A percentile compares a stretch with the other conserved stretches of the same genome.
These are phyloP conservation scores for Hydrotaea cyrtoneurina DNA, from an alignment of 2,888 invertebrate genomes.

Conservation along the genomic window DNA sequence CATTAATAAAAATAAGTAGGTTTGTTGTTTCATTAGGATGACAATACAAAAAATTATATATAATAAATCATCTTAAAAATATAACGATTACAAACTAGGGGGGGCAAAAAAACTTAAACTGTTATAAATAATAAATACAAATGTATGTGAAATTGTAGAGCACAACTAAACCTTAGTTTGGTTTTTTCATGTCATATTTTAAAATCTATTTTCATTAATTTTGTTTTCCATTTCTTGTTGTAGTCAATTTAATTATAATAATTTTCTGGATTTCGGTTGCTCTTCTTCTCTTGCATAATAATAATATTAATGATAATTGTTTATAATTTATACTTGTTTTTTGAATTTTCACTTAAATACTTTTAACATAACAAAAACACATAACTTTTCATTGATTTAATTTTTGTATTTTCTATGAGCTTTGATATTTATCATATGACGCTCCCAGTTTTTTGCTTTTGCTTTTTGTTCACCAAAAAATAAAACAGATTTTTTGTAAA, in stretches of 20 bases:
- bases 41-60: constrained; percentile 40
- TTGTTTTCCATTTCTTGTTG: too few relatives aligned
- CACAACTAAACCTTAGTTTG: constrained; percentile 33
- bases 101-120: neutral
- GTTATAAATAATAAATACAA: constrained; percentile 24
- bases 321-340: constrained; percentile 34
- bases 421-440: too few relatives aligned
- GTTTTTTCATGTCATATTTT: constrained; percentile 19
- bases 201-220: constrained; percentile 5
- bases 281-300: constrained; percentile 30
- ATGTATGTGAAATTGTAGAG: constrained; percentile 5
- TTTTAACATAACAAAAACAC: constrained; percentile 60
- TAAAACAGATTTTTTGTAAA: constrained; percentile 6
- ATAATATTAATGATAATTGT: constrained; percentile 51
- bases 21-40: neutral
- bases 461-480: neutral
- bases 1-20: constrained; percentile 53
- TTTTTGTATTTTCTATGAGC: constrained; percentile 64
- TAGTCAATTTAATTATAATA: constrained; percentile 15
- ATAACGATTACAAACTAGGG: neutral
- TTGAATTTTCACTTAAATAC: constrained; percentile 31
- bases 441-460: neutral
- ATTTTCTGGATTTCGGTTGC: neutral
- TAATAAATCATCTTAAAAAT: constrained; percentile 40
- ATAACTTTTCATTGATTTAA: constrained; percentile 61